Percentiles rank a stretch among this genome's conserved stretches.
phyloP scores from a whole-genome alignment of 1,140 invertebrate species.

The Saccostrea echinata region DNA sequence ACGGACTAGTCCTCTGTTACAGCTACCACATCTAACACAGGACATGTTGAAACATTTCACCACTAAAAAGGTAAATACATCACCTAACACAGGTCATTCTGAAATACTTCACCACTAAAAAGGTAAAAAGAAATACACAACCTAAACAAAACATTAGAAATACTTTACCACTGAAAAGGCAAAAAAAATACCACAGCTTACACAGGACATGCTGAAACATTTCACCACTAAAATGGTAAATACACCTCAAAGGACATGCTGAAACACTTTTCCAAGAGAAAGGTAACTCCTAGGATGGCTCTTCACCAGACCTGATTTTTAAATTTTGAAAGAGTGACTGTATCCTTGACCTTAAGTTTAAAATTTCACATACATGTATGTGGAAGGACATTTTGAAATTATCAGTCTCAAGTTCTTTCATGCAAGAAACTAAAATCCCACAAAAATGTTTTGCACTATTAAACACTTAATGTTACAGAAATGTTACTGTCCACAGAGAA shows the following conservation, averaged over 20 bases:
- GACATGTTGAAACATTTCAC: constrained; percentile 95
- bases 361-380: too few relatives aligned
- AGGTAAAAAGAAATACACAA: constrained; percentile 90
- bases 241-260: constrained; percentile 97
- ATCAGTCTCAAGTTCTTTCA: too few relatives aligned
- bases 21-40: constrained; percentile 96
- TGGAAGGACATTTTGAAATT: too few relatives aligned
- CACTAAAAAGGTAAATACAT: constrained; percentile 91
- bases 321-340: too few relatives aligned
- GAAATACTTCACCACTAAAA: constrained; percentile 93
- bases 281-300: too few relatives aligned
- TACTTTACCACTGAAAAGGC: constrained; percentile 93
- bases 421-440: too few relatives aligned
- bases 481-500: too few relatives aligned
- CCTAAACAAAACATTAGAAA: constrained; percentile 95
- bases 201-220: constrained; percentile 95
- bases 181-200: constrained; percentile 90
- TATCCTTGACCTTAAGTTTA: too few relatives aligned
- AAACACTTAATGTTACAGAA: too few relatives aligned
- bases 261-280: constrained; percentile 93
- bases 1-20: constrained; percentile 93
- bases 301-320: too few relatives aligned
- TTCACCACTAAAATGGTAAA: constrained; percentile 93
- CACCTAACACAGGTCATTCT: constrained; percentile 96
- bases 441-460: too few relatives aligned